Evolutionary conservation across 1,140 invertebrate genomes (phyloP).

Genomic region (Cyclina sinensis): DNA sequence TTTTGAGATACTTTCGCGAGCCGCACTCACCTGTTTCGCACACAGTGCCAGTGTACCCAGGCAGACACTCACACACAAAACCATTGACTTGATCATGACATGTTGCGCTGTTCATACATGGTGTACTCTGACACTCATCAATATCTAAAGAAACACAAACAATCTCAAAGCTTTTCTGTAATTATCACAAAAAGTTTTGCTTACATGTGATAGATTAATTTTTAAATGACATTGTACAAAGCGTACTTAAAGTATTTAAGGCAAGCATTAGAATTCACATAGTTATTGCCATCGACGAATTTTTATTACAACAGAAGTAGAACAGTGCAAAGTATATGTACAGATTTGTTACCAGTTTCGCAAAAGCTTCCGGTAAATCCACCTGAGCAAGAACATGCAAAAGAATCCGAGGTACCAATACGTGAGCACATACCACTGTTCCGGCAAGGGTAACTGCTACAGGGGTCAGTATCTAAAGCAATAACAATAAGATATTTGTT

Average conservation of each 20-base stretch:
- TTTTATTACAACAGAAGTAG: too few relatives aligned
- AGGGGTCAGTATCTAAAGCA: not conserved
- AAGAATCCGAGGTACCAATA: not conserved
- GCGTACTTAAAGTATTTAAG: too few relatives aligned
- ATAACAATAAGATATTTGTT: too few relatives aligned
- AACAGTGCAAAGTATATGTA: too few relatives aligned
- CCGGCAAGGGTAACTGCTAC: not conserved
- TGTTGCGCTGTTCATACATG: conserved; percentile 36
- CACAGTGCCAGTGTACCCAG: not conserved
- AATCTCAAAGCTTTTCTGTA: too few relatives aligned
- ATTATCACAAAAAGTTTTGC: too few relatives aligned
- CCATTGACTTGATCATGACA: conserved; percentile 24
- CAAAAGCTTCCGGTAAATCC: not conserved
- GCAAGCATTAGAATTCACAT: too few relatives aligned
- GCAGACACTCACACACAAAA: not conserved
- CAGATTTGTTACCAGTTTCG: not conserved
- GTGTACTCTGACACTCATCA: conserved; percentile 32
- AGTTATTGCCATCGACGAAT: too few relatives aligned
- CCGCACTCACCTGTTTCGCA: not conserved
- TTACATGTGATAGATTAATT: too few relatives aligned
- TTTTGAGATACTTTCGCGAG: too few relatives aligned
- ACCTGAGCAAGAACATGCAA: not conserved
- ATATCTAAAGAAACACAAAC: not conserved
- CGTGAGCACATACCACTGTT: not conserved
- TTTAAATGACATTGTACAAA: too few relatives aligned